These are phyloP conservation scores for pig (Sus scrofa) DNA, from an alignment of 2,113 vertebrate genomes.

Conservation along the genomic window DNA sequence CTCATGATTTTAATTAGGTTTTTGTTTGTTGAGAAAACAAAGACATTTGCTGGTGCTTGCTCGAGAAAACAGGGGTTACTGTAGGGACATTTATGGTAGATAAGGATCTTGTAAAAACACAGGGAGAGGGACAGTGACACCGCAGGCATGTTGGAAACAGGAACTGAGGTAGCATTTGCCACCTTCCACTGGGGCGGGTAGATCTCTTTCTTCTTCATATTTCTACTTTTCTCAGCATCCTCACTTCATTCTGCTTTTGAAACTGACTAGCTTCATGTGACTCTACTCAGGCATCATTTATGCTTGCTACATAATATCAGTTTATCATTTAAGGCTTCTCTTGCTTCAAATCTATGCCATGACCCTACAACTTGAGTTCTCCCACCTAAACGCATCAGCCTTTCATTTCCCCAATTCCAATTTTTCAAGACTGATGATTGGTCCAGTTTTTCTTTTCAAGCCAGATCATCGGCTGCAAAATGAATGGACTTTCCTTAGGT, in stretches of 20 bases:
- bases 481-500: background rate
- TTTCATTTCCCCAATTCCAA: background rate
- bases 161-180: background rate
- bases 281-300: background rate
- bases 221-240: background rate
- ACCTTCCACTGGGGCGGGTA: background rate
- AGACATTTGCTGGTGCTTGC: background rate
- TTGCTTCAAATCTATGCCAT: background rate
- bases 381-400: background rate
- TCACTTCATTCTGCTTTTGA: background rate
- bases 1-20: slow-evolving; percentile 4
- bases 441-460: background rate
- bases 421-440: background rate
- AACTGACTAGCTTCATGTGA: background rate
- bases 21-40: background rate
- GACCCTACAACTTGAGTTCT: background rate
- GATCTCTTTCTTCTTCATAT: slow-evolving; percentile 6
- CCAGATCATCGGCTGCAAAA: background rate
- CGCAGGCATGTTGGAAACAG: background rate
- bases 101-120: background rate
- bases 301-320: background rate
- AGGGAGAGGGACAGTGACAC: background rate
- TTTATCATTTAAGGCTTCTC: background rate
- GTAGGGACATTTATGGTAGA: background rate
- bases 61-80: slow-evolving; percentile 20